Percentiles rank a stretch among this genome's conserved stretches.
These are phyloP conservation scores for Andrena trimmerana DNA, from an alignment of 2,888 invertebrate species.

Conservation along the genomic window DNA sequence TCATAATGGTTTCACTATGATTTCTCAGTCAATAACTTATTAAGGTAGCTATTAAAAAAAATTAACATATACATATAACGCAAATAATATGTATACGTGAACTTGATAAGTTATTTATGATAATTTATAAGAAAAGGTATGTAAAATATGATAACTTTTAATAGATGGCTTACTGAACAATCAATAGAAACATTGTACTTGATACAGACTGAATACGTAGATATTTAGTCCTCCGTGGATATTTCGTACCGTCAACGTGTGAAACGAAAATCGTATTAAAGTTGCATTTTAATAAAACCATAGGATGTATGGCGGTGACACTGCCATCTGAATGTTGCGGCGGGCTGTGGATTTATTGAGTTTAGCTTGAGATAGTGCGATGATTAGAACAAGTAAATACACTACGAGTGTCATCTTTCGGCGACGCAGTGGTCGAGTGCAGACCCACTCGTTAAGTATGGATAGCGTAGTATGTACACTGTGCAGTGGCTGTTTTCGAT, in stretches of 20 bases:
- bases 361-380: conserved; percentile 55
- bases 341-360: conserved; percentile 48
- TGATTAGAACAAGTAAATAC: conserved; percentile 42
- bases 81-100: conserved; percentile 3
- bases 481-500: conserved; percentile 50
- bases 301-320: conserved; percentile 40
- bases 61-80: conserved; percentile 6
- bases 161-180: conserved; percentile 49
- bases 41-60: conserved; percentile 8
- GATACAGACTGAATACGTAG: conserved; percentile 64
- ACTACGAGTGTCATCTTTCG: conserved; percentile 44
- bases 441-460: conserved; percentile 37
- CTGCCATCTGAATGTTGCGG: conserved; percentile 48
- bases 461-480: conserved; percentile 36
- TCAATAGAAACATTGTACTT: conserved; percentile 41
- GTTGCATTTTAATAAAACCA: conserved; percentile 38
- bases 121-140: conserved; percentile 17
- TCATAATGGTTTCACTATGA: neutral
- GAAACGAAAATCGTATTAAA: conserved; percentile 32
- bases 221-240: conserved; percentile 21
- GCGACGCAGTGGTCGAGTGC: conserved; percentile 49
- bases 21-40: neutral
- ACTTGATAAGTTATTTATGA: conserved; percentile 23
- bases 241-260: conserved; percentile 31
- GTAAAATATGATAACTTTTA: conserved; percentile 1